Evolutionary conservation across 2,113 vertebrate species (phyloP).

Genomic region (Noctilio leporinus): DNA sequence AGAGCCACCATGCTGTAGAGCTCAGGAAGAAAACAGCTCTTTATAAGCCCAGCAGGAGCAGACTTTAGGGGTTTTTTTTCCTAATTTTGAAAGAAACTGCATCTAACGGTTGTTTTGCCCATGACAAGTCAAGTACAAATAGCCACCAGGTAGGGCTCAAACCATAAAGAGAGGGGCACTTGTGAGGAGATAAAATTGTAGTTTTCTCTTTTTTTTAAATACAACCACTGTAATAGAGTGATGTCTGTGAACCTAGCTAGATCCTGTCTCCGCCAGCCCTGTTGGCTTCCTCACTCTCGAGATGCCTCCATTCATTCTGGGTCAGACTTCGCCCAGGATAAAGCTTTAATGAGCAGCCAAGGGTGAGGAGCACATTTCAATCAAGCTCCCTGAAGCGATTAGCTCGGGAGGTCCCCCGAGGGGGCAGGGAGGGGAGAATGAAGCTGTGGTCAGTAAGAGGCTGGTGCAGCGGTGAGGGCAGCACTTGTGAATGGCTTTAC

Average conservation of each 20-base stretch:
- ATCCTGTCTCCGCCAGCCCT: neutral
- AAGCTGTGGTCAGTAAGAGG: constrained; percentile 16
- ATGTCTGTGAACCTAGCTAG: constrained; percentile 34
- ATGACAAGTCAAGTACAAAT: constrained; percentile 41
- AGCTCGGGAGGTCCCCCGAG: neutral
- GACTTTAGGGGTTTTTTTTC: constrained; percentile 57
- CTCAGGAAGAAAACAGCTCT: constrained; percentile 81
- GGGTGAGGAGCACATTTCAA: constrained; percentile 12
- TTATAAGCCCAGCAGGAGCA: constrained; percentile 78
- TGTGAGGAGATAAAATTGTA: constrained; percentile 52
- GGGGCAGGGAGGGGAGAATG: neutral
- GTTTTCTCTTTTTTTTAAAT: neutral
- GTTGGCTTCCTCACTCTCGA: neutral
- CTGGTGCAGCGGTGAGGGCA: neutral
- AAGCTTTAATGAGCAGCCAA: constrained; percentile 8
- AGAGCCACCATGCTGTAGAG: constrained; percentile 73
- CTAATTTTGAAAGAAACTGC: constrained; percentile 71
- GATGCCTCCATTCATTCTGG: neutral
- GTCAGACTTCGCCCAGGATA: neutral
- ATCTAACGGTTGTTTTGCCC: constrained; percentile 69
- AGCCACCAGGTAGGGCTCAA: neutral
- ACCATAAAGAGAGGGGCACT: constrained; percentile 20
- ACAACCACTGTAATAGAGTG: constrained; percentile 33
- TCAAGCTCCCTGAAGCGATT: constrained; percentile 34
- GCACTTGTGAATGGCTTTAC: neutral